A percentile compares a stretch with the other conserved stretches of the same genome.
Evolutionary conservation across 2,113 vertebrate species (phyloP).

Genomic region (Catharus minimus): DNA sequence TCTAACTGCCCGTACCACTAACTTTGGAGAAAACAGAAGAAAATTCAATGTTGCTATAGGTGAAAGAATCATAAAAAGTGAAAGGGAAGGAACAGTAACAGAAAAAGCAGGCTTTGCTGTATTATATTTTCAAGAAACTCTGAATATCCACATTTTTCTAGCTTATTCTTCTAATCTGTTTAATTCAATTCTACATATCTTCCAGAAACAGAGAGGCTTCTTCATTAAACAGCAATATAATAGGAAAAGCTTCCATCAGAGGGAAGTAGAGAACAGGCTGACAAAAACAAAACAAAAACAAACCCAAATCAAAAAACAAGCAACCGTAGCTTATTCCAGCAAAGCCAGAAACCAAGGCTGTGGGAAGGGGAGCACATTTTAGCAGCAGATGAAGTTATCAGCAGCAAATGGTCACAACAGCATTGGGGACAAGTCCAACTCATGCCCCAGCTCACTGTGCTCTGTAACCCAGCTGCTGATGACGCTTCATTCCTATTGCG

Average conservation of each 20-base stretch:
- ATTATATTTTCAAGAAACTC: background rate
- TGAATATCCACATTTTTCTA: background rate
- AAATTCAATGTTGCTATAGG: background rate
- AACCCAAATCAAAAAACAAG: background rate
- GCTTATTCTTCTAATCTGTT: background rate
- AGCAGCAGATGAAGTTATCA: background rate
- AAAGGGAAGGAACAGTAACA: background rate
- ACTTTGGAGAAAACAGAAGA: background rate
- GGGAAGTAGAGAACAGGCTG: background rate
- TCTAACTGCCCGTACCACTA: background rate
- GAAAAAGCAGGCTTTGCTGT: background rate
- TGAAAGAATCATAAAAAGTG: background rate
- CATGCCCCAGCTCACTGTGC: background rate
- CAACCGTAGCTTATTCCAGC: background rate
- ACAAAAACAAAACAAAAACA: background rate
- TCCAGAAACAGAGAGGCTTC: background rate
- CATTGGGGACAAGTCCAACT: background rate
- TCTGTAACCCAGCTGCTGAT: background rate
- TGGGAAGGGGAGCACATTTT: background rate
- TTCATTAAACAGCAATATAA: background rate
- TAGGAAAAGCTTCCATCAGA: background rate
- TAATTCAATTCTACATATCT: background rate
- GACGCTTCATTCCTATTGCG: background rate
- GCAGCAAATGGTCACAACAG: background rate
- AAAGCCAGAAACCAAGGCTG: background rate